These are phyloP conservation scores for Spatula clypeata DNA, from an alignment of 2,797 vertebrate species.

Conservation along the genomic window DNA sequence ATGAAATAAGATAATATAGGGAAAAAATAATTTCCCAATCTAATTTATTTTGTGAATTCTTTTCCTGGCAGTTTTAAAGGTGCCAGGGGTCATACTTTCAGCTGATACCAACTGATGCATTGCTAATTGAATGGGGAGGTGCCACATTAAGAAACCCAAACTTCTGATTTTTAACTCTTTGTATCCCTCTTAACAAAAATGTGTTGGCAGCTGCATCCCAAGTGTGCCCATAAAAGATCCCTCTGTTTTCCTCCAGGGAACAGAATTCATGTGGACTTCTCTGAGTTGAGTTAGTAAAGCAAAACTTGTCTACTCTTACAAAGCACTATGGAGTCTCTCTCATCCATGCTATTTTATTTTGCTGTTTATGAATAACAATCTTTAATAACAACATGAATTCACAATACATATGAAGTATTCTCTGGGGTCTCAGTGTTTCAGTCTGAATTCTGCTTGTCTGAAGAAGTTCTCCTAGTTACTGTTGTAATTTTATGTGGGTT, in stretches of 20 bases:
- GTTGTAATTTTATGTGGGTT: background rate
- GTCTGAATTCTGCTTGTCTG: background rate
- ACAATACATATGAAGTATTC: rapidly evolving
- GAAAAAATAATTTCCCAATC: background rate
- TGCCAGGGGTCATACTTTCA: background rate
- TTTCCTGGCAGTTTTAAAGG: background rate
- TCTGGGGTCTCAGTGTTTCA: background rate
- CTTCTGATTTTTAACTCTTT: background rate
- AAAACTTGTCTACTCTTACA: background rate
- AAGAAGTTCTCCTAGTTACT: background rate
- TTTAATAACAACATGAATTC: background rate
- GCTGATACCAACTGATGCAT: background rate
- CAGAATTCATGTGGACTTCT: background rate
- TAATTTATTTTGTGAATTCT: background rate
- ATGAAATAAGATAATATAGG: background rate
- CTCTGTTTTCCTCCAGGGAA: background rate
- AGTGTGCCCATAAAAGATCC: background rate
- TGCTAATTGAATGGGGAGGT: background rate
- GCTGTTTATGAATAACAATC: background rate
- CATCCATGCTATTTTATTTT: background rate
- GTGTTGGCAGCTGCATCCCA: background rate
- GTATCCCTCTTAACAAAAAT: background rate
- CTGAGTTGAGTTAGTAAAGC: background rate
- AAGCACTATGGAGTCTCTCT: background rate
- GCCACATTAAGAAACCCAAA: background rate